These are phyloP conservation scores for Ganaspis brasiliensis DNA, from an alignment of 2,888 invertebrate genomes.

Conservation along the genomic window DNA sequence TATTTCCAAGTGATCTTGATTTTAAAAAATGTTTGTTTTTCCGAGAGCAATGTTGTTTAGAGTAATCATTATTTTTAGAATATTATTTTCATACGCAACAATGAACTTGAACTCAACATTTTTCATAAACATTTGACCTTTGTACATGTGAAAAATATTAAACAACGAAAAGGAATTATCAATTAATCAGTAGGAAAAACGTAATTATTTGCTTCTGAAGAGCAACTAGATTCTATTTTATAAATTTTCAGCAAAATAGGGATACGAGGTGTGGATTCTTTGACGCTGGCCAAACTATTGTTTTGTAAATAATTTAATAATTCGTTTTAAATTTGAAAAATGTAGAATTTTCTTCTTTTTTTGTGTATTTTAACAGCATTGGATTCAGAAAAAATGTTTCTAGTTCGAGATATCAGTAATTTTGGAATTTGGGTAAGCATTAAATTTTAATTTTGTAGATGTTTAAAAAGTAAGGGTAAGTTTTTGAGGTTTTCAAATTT, in stretches of 20 bases:
- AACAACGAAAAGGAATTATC: too few species aligned
- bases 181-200: neutral
- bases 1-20: too few species aligned
- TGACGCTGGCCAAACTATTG: slow-evolving; percentile 19
- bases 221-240: slow-evolving; percentile 8
- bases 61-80: too few species aligned
- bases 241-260: slow-evolving; percentile 29
- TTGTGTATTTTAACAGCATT: slow-evolving; percentile 65
- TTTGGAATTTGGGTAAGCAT: slow-evolving; percentile 73
- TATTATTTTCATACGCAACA: neutral
- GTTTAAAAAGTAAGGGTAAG: slow-evolving; percentile 22
- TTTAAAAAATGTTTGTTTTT: too few species aligned
- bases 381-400: slow-evolving; percentile 67
- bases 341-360: slow-evolving; percentile 5
- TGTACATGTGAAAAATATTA: neutral
- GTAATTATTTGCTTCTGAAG: slow-evolving; percentile 1
- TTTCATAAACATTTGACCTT: neutral
- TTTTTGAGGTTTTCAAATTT: neutral
- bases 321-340: neutral
- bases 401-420: slow-evolving; percentile 64
- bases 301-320: slow-evolving; percentile 1
- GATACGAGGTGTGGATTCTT: slow-evolving; percentile 36
- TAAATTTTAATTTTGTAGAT: slow-evolving; percentile 38
- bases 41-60: too few species aligned
- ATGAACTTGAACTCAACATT: slow-evolving; percentile 10